Evolutionary conservation across 23 tunicate genomes (phyloP).

Genomic region (Styela clava): DNA sequence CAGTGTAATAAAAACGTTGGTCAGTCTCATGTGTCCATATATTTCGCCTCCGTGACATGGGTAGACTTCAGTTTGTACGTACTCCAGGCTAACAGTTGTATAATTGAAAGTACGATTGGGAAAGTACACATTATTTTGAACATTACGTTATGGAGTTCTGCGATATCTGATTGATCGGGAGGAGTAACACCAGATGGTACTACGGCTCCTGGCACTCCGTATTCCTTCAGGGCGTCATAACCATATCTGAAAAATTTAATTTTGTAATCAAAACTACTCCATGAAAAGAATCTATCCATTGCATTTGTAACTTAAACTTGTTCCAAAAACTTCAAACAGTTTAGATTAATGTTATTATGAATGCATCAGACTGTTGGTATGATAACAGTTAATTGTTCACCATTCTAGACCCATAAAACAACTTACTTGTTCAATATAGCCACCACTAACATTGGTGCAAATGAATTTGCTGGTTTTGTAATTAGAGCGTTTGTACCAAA

Average conservation of each 20-base stretch:
- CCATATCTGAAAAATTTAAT: constrained; percentile 60
- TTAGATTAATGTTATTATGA: too few relatives aligned
- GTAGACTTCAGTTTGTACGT: constrained; percentile 51
- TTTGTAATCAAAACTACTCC: too few relatives aligned
- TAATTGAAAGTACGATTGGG: constrained; percentile 52
- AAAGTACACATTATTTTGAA: constrained; percentile 52
- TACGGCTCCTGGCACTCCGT: constrained; percentile 3
- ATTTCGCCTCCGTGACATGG: constrained; percentile 50
- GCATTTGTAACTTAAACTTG: background rate
- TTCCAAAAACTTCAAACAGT: background rate
- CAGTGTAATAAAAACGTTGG: too few relatives aligned
- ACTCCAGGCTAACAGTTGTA: constrained; percentile 76
- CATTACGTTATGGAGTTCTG: constrained; percentile 45
- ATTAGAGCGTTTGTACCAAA: constrained; percentile 81
- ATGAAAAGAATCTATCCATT: background rate
- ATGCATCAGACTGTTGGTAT: too few relatives aligned
- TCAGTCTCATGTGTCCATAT: constrained; percentile 50
- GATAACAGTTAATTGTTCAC: too few relatives aligned
- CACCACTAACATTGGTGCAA: constrained; percentile 91
- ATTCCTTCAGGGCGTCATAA: constrained; percentile 56
- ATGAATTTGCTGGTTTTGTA: constrained; percentile 92
- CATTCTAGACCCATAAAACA: too few relatives aligned
- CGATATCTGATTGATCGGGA: constrained; percentile 9
- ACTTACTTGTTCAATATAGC: constrained; percentile 67
- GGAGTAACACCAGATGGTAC: constrained; percentile 1